Evolutionary conservation across 2,113 vertebrate species (phyloP).

Genomic region (Carassius carassius): DNA sequence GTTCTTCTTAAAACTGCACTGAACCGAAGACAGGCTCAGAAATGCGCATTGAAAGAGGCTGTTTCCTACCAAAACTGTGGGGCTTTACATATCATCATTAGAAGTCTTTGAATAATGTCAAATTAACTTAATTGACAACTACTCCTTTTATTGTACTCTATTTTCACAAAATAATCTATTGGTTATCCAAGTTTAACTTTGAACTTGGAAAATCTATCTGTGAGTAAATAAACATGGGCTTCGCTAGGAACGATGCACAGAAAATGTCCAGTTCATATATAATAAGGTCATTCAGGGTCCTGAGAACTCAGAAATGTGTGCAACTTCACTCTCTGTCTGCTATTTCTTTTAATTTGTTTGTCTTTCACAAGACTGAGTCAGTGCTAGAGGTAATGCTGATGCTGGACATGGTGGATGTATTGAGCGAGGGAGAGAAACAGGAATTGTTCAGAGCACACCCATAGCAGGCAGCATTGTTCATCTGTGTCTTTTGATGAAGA

Average conservation of each 20-base stretch:
- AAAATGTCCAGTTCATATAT: constrained; percentile 48
- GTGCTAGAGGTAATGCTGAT: constrained; percentile 5
- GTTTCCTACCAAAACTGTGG: too few relatives aligned
- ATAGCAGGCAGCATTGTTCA: constrained; percentile 74
- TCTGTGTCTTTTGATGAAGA: constrained; percentile 72
- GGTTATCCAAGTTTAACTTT: too few relatives aligned
- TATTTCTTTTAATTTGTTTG: constrained; percentile 50
- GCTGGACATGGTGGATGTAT: constrained; percentile 6
- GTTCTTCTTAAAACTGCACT: too few relatives aligned
- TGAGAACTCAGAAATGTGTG: constrained; percentile 67
- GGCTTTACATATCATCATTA: too few relatives aligned
- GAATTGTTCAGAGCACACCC: constrained; percentile 70
- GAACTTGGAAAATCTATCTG: background rate
- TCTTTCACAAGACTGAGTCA: constrained; percentile 30
- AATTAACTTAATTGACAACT: too few relatives aligned
- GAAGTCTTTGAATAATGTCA: too few relatives aligned
- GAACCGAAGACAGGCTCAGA: too few relatives aligned
- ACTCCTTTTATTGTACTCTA: too few relatives aligned
- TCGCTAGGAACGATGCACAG: background rate
- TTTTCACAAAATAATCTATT: too few relatives aligned
- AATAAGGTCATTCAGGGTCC: constrained; percentile 68
- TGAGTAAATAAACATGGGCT: background rate
- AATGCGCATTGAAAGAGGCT: too few relatives aligned
- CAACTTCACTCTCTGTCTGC: constrained; percentile 32
- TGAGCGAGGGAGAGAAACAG: constrained; percentile 47